Evolutionary conservation across 2,113 vertebrate genomes (phyloP), one percentile per base, ranked within the genome.

Genomic region (Equus przewalskii): DNA sequence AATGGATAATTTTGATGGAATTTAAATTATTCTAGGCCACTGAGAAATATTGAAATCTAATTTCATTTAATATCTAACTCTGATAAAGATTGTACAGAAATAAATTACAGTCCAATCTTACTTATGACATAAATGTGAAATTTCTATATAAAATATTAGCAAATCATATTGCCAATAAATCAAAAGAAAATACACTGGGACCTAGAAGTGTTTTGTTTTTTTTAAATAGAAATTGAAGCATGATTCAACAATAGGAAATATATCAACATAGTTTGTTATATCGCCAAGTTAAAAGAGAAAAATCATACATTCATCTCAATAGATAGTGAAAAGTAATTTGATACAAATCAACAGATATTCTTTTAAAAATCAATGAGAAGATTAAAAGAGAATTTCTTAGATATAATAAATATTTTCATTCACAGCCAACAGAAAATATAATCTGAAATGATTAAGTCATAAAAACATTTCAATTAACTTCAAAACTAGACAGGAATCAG

Each of bases 61-160:
- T 73, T 88, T 87, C 28, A 58, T 58, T 58, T 88, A 73, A 44
- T 73, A 58, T 30, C 36, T 88, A 88, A 73, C 30, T 28, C 13
- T 58, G n/a, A 58, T 22, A 60, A 88, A 30, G 36, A 44, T 72
- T 78, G 33, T 65, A 51, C 58, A 78, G 58, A 89, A 51, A 58
- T 69, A 88, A 72, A 89, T 76, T 64, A 36, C 65, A 83, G 41
- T 51, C 15, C 69, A 72, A 46, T 46, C 7, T 83, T 21, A 92
- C 14, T 92, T 92, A 81, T 28, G 24, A 85, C 75, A 76, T 64
- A 92, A 89, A 84, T 92, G 12, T 18, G 73, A 76, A 51, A 64
- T 64, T 92, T 84, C 44, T 85, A 10, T 64, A 41, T 72, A 83
- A 82, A 83, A 54, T 75, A 22, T 28, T 84, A 84, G 44, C 44